Percentiles rank a stretch among this genome's conserved stretches.
These are phyloP conservation scores for Meleagris gallopavo DNA, from an alignment of 2,113 vertebrate genomes.

Conservation along the genomic window DNA sequence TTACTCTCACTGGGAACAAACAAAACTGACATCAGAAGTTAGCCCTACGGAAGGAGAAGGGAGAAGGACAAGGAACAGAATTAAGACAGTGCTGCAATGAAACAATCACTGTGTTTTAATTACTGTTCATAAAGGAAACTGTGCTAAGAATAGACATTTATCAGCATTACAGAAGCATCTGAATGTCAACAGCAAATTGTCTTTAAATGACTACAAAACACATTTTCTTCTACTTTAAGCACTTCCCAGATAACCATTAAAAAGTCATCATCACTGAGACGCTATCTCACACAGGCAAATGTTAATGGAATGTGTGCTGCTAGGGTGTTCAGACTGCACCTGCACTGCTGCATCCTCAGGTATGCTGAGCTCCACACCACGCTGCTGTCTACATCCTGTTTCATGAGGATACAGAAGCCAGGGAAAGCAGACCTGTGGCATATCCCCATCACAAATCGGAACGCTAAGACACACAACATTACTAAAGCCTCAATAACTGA, in stretches of 20 bases:
- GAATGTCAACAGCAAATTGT: conserved; percentile 23
- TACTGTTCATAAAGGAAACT: background rate
- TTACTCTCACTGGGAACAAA: background rate
- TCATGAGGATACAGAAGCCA: background rate
- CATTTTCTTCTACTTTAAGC: background rate
- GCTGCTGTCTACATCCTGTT: background rate
- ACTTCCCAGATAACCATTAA: conserved; percentile 1
- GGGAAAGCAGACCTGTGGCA: background rate
- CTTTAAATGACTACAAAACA: conserved; percentile 44
- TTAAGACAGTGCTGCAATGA: background rate
- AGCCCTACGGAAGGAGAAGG: background rate
- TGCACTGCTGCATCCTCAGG: background rate
- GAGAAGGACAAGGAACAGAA: background rate
- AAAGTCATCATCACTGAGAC: conserved; percentile 20
- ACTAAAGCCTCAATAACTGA: background rate
- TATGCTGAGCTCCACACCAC: background rate
- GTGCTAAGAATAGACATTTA: conserved; percentile 5
- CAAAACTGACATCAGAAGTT: background rate
- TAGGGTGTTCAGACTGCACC: accelerated
- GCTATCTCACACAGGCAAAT: background rate
- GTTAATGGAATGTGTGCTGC: background rate
- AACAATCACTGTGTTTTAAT: conserved; percentile 4
- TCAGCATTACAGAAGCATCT: conserved; percentile 11
- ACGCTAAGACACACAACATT: background rate
- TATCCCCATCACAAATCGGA: accelerated